These are phyloP conservation scores for Drosophila suboccidentalis DNA, from an alignment of 2,888 invertebrate species.

Conservation along the genomic window DNA sequence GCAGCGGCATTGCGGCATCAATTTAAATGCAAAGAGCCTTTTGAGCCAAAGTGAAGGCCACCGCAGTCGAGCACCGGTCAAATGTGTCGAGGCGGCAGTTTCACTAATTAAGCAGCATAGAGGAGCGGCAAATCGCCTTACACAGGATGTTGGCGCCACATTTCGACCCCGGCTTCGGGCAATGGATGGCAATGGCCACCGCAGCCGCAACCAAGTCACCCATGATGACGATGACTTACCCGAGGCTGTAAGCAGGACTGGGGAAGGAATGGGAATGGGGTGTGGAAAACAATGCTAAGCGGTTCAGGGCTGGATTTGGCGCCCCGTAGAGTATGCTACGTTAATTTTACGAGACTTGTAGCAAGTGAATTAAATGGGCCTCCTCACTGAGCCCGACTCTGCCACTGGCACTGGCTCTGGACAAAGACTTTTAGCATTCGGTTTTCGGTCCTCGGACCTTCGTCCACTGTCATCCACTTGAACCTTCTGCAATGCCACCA, in stretches of 20 bases:
- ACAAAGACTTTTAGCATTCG: constrained; percentile 22
- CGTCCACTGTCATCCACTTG: constrained; percentile 24
- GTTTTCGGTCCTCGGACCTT: constrained; percentile 15
- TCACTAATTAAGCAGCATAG: constrained; percentile 69
- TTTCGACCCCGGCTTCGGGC: constrained; percentile 49
- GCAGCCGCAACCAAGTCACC: constrained; percentile 31
- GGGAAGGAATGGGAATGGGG: background rate
- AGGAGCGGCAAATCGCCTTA: constrained; percentile 62
- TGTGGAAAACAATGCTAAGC: constrained; percentile 61
- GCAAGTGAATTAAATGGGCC: constrained; percentile 70
- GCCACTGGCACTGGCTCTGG: constrained; percentile 21
- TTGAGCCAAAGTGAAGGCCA: constrained; percentile 48
- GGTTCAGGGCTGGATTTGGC: constrained; percentile 46
- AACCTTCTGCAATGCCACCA: constrained; percentile 33
- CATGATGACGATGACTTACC: constrained; percentile 36
- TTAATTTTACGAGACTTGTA: constrained; percentile 61
- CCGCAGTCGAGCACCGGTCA: constrained; percentile 43
- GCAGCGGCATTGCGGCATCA: constrained; percentile 52
- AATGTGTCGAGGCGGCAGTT: constrained; percentile 71
- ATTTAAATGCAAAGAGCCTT: constrained; percentile 76
- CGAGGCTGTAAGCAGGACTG: background rate
- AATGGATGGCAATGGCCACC: constrained; percentile 15
- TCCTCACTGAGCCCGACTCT: constrained; percentile 24
- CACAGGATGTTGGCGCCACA: constrained; percentile 29
- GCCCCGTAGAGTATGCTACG: constrained; percentile 61